phyloP scores from a whole-genome alignment of 1,140 invertebrate species.

The Heliconius hewitsoni region DNA sequence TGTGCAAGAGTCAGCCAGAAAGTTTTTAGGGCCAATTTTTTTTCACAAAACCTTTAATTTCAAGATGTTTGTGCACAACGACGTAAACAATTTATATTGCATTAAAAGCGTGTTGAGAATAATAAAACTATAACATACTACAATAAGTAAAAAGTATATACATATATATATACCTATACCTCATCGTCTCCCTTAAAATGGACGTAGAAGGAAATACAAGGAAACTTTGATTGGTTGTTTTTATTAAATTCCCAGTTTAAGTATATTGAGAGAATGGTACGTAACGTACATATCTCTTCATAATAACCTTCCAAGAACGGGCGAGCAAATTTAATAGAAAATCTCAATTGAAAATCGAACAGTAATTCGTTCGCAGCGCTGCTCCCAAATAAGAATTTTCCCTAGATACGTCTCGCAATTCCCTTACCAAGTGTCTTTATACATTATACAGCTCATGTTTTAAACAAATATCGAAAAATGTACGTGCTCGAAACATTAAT shows the following conservation, averaged over 20 bases:
- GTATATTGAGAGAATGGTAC: conserved; percentile 13
- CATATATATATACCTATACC: too few relatives aligned
- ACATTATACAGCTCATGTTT: conserved; percentile 38
- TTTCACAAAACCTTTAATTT: conserved; percentile 64
- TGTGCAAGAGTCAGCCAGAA: conserved; percentile 36
- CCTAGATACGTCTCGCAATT: conserved; percentile 44
- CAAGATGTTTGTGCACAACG: conserved; percentile 56
- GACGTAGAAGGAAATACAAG: neutral
- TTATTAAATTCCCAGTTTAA: neutral
- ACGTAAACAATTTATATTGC: conserved; percentile 63
- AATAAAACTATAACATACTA: conserved; percentile 31
- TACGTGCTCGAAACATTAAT: conserved; percentile 33
- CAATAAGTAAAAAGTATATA: too few relatives aligned
- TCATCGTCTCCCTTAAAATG: neutral
- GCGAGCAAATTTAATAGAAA: conserved; percentile 54
- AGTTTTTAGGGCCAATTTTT: conserved; percentile 61
- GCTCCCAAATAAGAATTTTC: conserved; percentile 41
- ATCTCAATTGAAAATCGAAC: conserved; percentile 55
- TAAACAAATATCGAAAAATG: conserved; percentile 31
- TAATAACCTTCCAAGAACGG: conserved; percentile 20
- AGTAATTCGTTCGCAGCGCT: conserved; percentile 51
- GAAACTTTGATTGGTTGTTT: neutral
- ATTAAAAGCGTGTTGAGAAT: conserved; percentile 40
- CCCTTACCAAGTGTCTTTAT: conserved; percentile 35
- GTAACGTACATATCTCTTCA: neutral